These are phyloP conservation scores for Drosophila falleni DNA, from an alignment of 2,888 invertebrate species.

Conservation along the genomic window DNA sequence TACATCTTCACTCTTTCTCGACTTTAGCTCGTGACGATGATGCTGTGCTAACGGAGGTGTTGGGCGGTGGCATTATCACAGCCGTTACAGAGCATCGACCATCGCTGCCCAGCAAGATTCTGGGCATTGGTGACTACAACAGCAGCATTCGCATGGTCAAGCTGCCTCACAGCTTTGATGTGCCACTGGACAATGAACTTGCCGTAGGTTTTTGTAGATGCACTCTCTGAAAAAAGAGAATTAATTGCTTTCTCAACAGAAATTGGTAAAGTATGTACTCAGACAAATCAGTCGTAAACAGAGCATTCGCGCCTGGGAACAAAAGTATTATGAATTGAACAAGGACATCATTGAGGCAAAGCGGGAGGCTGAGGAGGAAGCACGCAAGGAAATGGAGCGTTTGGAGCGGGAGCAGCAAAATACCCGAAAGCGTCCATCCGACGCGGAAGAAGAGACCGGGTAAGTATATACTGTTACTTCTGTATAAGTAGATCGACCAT, in stretches of 20 bases:
- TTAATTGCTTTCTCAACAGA: constrained; percentile 46
- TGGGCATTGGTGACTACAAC: constrained; percentile 89
- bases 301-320: constrained; percentile 87
- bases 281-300: constrained; percentile 85
- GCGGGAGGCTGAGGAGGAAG: constrained; percentile 85
- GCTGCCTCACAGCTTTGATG: constrained; percentile 87
- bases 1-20: too few species aligned
- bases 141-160: constrained; percentile 89
- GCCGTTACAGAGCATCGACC: constrained; percentile 88
- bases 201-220: constrained; percentile 66
- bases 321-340: constrained; percentile 86
- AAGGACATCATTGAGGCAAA: constrained; percentile 84
- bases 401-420: constrained; percentile 68
- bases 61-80: constrained; percentile 90
- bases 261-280: constrained; percentile 86
- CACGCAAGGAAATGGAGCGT: constrained; percentile 86
- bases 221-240: neutral
- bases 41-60: constrained; percentile 89
- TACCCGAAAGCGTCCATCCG: constrained; percentile 72
- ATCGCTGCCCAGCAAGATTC: constrained; percentile 87
- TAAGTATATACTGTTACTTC: constrained; percentile 41
- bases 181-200: constrained; percentile 85
- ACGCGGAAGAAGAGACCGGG: constrained; percentile 36
- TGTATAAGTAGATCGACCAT: neutral
- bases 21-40: constrained; percentile 83